phyloP scores from a whole-genome alignment of 2,888 invertebrate genomes.

The Strigamia transsilvanica region DNA sequence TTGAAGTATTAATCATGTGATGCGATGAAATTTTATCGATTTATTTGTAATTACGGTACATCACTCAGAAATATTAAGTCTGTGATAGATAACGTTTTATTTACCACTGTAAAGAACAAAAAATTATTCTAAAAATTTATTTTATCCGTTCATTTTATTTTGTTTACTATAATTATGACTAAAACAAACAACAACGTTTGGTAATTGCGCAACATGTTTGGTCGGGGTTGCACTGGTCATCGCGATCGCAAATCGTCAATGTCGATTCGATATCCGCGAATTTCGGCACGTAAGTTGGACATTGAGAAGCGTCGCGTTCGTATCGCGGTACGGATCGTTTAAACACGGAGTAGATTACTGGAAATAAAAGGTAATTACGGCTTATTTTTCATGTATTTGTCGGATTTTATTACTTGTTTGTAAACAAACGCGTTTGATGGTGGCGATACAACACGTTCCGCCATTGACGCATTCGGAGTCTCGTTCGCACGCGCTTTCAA shows the following conservation, averaged over 20 bases:
- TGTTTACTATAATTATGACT: no score
- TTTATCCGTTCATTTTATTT: no score
- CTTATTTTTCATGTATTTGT: no score
- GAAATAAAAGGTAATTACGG: no score
- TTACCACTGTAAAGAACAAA: background rate
- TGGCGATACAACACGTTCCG: background rate
- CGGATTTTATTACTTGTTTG: background rate
- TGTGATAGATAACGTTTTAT: slow-evolving; percentile 1
- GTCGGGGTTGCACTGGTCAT: background rate
- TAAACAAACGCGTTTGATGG: background rate
- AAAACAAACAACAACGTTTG: background rate
- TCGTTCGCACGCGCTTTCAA: background rate
- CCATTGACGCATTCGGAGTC: background rate
- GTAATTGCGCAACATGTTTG: background rate
- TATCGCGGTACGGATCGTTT: background rate
- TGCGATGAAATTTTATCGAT: background rate
- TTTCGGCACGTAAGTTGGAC: background rate
- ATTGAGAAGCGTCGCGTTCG: background rate
- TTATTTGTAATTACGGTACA: background rate
- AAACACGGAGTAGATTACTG: background rate
- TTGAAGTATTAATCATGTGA: background rate
- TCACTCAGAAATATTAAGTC: background rate
- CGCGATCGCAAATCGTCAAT: background rate
- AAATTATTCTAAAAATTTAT: background rate
- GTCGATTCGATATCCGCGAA: background rate